These are phyloP conservation scores for Paracentrotus lividus DNA, from an alignment of 53 echinoderm and acorn worm species.

Conservation along the genomic window DNA sequence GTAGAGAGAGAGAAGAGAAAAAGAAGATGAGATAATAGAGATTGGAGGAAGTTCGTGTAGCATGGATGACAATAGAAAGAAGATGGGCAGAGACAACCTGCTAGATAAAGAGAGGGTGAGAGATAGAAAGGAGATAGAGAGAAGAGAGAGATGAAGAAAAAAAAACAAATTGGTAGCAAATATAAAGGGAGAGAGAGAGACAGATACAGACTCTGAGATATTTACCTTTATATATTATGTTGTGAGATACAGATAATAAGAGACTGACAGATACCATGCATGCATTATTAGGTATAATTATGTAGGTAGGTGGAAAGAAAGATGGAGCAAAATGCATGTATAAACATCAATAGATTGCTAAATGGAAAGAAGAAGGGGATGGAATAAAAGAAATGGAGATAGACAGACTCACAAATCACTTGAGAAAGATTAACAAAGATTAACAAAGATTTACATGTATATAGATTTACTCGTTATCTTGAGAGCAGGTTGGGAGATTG, in stretches of 20 bases:
- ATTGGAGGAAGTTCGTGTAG: not conserved
- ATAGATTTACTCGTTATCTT: not conserved
- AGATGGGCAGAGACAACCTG: not conserved
- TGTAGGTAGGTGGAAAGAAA: no score
- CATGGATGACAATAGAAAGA: not conserved
- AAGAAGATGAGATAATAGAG: not conserved
- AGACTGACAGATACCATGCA: not conserved
- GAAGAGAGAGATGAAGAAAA: not conserved
- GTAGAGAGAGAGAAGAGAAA: not conserved
- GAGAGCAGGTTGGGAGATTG: not conserved
- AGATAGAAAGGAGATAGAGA: not conserved
- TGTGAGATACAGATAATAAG: not conserved
- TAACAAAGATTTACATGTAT: no score
- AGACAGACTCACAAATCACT: not conserved
- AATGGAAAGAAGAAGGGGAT: not conserved
- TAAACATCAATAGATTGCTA: no score
- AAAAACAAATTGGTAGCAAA: no score
- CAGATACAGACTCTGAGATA: no score
- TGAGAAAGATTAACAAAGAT: not conserved
- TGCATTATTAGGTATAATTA: no score
- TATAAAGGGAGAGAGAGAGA: not conserved
- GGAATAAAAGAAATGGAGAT: not conserved
- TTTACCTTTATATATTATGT: no score
- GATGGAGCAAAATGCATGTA: no score
- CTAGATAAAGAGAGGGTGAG: not conserved